Base-by-base conservation (phyloP, 2,888 invertebrate genomes). In the Quadroppia sp. region DNA sequence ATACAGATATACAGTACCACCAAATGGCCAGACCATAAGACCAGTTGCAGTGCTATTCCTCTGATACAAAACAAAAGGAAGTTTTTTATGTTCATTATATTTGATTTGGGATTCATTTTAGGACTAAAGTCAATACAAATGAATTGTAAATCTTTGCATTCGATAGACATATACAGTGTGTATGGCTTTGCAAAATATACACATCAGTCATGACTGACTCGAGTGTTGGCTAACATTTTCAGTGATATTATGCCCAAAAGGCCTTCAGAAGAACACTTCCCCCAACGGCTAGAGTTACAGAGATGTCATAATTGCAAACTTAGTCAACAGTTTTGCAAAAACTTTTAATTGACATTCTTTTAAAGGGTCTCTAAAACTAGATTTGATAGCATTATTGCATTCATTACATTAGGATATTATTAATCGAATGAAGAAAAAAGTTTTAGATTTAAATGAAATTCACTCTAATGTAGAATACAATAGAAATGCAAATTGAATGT, bases 51-150 rank as follows among this genome's bases (percentile, higher is more conserved):
- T 13, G 7, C 25, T 20, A 32, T 17, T 28, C n/a, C 36, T 32
- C 32, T 36, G 61, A 61, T 61, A 61, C 61, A 28, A 59, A 59
- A 59, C 59, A 28, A 59, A 25, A 56, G 56, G 59, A 59, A 61
- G 61, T 61, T 61, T 61, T 61, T 61, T 61, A 61, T 61, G 61
- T 61, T 36, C 61, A 61, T 61, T 61, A 61, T 32, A 28, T 61
- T 61, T 61, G 32, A 6, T 61, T 61, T 25, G n/a, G 32, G 61
- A 17, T 32, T 61, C 61, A 61, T 61, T 61, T 61, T 1, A 32
- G 53, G 20, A 15, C 9, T 7, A 61, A 61, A 61, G 61, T 61
- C 32, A 61, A 61, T 61, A 61, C 20, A 61, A 59, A 30, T 30
- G 13, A 9, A 30, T 32, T 61, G 20, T 32, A 3, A 61, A 61